A percentile compares a stretch with the other conserved stretches of the same genome.
These are phyloP conservation scores for Eulemur albifrons DNA, from an alignment of 2,797 vertebrate genomes.

Conservation along the genomic window DNA sequence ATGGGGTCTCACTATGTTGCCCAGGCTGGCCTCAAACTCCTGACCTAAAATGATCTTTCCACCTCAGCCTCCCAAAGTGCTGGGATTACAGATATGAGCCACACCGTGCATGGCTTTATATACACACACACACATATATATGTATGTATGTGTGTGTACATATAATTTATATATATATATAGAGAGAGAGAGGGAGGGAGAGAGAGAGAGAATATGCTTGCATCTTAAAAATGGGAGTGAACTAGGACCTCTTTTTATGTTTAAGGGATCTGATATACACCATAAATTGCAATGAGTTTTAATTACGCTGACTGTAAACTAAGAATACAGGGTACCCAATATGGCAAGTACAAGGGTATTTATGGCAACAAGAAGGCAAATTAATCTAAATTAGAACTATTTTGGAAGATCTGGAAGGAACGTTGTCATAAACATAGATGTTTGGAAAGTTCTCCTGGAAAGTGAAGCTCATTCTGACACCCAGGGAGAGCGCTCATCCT, in stretches of 20 bases:
- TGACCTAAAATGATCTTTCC: not conserved
- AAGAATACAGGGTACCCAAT: not conserved
- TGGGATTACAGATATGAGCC: not conserved
- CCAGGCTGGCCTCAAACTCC: not conserved
- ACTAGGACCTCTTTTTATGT: not conserved
- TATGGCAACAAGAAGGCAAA: constrained; percentile 22
- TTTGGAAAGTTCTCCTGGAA: not conserved
- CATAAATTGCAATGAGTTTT: not conserved
- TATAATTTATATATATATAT: no score
- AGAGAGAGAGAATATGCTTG: not conserved
- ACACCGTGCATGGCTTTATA: no score
- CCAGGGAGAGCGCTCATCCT: not conserved
- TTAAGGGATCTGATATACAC: not conserved
- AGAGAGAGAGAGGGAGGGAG: no score
- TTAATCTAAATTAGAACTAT: not conserved
- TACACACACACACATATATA: not conserved
- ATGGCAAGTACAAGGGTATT: not conserved
- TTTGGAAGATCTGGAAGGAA: constrained; percentile 18
- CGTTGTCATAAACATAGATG: not conserved
- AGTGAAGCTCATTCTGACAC: not conserved
- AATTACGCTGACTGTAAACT: not conserved
- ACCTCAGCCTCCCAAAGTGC: not conserved
- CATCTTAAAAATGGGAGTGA: not conserved
- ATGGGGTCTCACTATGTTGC: not conserved
- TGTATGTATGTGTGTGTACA: no score